Evolutionary conservation across 2,797 vertebrate species (phyloP), one percentile per base, ranked within the genome.

Genomic region (Centropyge bicolor): DNA sequence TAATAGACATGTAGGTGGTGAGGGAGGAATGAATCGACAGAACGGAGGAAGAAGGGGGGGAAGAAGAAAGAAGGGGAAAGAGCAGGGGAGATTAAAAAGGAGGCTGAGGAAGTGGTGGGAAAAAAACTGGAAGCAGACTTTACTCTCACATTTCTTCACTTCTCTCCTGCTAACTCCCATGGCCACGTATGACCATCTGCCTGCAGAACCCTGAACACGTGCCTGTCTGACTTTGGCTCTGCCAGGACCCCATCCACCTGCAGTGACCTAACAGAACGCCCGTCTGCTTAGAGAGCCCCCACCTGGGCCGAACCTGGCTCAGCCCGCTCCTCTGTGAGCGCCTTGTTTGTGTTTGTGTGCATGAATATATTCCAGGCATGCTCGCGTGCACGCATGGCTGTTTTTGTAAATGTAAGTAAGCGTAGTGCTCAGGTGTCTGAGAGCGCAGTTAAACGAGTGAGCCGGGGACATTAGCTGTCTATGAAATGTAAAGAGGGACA

Each of bases 241-340:
- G 85, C 79, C 86, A 88, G 84, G 84, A 85, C 77, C 80, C 55
- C 46, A 5, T 84, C 82, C 81, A 79, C 74, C 88, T 82, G 81
- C 76, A 52, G 88, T 70, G 83, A 85, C 82, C 88, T 80, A 78
- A 90, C 85, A 83, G 76, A 77, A 79, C 6, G 17, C 51, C 84
- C 63, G 75, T 88, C 89, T 90, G 84, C 88, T 80, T 41, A 14
- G 48, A 69, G 61, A 57, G 57, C 13, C 73, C 71, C 71, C 52
- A 22, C 74, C 54, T 60, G 70, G 56, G 45, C 41, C 40, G 11
- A 65, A 63, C 59, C 61, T 61, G 74, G 74, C 83, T 65, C 64
- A 36, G 41, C 66, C 41, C 60, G 31, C 8, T 61, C 67, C 67
- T 81, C 45, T 16, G 60, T 51, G 71, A 56, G 65, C 11, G 48